Conservation (phyloP, 2,888 invertebrate species). For the Endomychus coccineus region DNA sequence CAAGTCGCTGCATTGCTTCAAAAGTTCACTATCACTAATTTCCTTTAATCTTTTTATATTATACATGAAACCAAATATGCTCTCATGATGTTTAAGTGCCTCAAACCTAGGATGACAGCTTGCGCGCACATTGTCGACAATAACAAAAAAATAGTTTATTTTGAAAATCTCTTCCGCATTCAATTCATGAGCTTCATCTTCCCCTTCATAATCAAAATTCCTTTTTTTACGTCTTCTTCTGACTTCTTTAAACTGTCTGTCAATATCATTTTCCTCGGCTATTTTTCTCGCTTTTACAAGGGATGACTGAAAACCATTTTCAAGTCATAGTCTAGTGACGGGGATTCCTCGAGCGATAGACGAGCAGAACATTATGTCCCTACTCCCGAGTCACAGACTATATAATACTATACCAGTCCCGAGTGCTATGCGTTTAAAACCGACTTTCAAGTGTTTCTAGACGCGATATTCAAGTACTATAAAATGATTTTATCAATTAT, state of each 20-base stretch:
- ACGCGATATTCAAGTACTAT: too few relatives aligned
- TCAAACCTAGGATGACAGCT: slow-evolving; percentile 19
- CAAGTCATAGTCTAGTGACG: too few relatives aligned
- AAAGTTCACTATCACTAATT: slow-evolving; percentile 20
- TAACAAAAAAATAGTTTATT: slow-evolving; percentile 9
- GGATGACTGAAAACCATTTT: too few relatives aligned
- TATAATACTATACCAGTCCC: too few relatives aligned
- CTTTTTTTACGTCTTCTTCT: slow-evolving; percentile 7
- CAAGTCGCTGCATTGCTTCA: slow-evolving; percentile 11
- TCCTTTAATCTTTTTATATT: slow-evolving; percentile 14
- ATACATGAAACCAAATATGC: slow-evolving; percentile 14
- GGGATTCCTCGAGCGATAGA: too few relatives aligned
- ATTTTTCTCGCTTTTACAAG: slow-evolving; percentile 16
- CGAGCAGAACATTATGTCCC: too few relatives aligned
- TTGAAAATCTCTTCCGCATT: too few relatives aligned
- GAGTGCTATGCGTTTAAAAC: too few relatives aligned
- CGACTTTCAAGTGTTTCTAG: too few relatives aligned
- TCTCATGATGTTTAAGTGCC: slow-evolving; percentile 12
- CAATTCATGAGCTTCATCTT: slow-evolving; percentile 24
- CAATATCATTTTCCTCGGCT: slow-evolving; percentile 19
- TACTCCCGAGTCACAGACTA: too few relatives aligned
- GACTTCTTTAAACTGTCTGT: slow-evolving; percentile 8
- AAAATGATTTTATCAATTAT: too few relatives aligned
- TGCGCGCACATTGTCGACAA: slow-evolving; percentile 16
- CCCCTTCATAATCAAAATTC: slow-evolving; percentile 22